A percentile compares a stretch with the other conserved stretches of the same genome.
These are phyloP conservation scores for Zosterops japonicus DNA, from an alignment of 2,113 vertebrate genomes.

Conservation along the genomic window DNA sequence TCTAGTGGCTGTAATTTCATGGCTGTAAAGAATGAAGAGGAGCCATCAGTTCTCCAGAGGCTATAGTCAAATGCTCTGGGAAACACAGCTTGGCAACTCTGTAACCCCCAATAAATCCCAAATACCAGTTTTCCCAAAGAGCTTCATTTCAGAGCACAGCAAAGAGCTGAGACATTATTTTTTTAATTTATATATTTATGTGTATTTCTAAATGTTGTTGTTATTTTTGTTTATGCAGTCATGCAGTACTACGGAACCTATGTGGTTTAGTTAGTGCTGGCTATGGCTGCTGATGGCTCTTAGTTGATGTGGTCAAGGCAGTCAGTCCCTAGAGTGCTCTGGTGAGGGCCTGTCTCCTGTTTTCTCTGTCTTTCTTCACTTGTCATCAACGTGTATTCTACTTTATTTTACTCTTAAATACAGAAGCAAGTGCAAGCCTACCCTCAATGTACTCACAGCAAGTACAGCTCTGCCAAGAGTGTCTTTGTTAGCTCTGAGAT, in stretches of 20 bases:
- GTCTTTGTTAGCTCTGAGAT: not conserved
- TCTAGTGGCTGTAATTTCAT: not conserved
- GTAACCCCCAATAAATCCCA: not conserved
- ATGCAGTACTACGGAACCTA: accelerated
- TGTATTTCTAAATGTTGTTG: not conserved
- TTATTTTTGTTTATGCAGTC: not conserved
- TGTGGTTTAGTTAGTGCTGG: not conserved
- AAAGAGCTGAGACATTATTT: not conserved
- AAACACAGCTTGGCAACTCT: not conserved
- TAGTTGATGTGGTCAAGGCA: not conserved
- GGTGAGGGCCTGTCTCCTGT: not conserved
- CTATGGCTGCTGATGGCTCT: not conserved
- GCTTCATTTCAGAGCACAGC: not conserved
- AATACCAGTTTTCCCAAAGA: not conserved
- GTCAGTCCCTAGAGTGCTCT: not conserved
- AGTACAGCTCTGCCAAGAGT: not conserved
- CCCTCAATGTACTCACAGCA: not conserved
- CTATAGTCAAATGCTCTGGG: not conserved
- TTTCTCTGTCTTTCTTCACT: not conserved
- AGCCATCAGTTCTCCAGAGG: not conserved
- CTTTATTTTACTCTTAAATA: not conserved
- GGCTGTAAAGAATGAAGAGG: not conserved
- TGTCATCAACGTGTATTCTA: not conserved
- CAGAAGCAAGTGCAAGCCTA: accelerated
- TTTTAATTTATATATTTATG: not conserved